phyloP scores from a whole-genome alignment of 64 coral and sea anemone species.

The Montipora foliosa region DNA sequence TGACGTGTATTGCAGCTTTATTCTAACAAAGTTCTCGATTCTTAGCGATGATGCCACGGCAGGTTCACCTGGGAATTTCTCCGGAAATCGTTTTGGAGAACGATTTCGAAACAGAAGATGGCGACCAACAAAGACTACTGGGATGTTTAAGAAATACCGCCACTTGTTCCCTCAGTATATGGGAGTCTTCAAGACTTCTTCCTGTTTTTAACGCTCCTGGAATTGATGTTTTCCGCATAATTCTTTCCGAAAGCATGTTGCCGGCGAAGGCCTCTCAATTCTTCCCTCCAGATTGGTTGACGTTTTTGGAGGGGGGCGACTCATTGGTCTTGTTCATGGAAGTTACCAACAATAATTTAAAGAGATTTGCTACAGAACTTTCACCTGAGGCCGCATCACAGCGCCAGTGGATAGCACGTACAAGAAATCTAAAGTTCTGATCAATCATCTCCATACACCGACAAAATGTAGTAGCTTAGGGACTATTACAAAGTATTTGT shows the following conservation, averaged over 20 bases:
- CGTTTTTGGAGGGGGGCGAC: too few relatives aligned
- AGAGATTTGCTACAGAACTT: too few relatives aligned
- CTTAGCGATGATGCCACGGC: constrained; percentile 24
- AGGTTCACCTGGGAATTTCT: constrained; percentile 3
- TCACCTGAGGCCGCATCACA: too few relatives aligned
- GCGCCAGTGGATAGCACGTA: too few relatives aligned
- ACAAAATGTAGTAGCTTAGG: background rate
- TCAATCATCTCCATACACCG: constrained; percentile 5
- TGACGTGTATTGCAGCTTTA: constrained; percentile 41
- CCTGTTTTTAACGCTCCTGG: constrained; percentile 43
- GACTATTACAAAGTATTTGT: background rate
- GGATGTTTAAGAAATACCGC: background rate
- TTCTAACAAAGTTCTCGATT: constrained; percentile 7
- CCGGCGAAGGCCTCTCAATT: constrained; percentile 3
- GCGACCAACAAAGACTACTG: background rate
- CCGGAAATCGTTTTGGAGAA: background rate
- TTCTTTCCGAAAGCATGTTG: constrained; percentile 21
- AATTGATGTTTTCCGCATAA: constrained; percentile 14
- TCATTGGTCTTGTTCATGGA: too few relatives aligned
- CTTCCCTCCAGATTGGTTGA: background rate
- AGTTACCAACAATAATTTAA: too few relatives aligned
- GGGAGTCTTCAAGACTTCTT: background rate
- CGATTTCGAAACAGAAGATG: too few relatives aligned
- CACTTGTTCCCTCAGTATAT: background rate
- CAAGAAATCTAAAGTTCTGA: too few relatives aligned